A percentile compares a stretch with the other conserved stretches of the same genome.
phyloP scores from a whole-genome alignment of 2,888 invertebrate genomes.

The Diploptera punctata region DNA sequence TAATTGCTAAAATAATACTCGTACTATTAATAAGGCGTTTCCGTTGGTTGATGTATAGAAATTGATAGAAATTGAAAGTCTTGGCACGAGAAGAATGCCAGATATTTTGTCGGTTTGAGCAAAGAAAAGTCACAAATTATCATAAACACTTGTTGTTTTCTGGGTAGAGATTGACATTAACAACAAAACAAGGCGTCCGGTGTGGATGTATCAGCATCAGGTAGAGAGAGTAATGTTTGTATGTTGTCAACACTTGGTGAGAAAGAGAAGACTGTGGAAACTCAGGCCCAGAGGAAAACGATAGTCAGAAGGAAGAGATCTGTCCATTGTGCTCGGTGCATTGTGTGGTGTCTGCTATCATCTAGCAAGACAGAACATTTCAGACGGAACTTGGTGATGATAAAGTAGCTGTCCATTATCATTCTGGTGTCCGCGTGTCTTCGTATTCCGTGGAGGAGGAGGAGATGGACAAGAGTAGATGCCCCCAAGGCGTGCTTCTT shows the following conservation, averaged over 20 bases:
- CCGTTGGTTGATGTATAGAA: no score
- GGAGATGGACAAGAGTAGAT: not conserved
- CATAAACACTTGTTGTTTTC: conserved; percentile 6
- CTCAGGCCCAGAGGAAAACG: not conserved
- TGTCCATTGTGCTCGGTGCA: not conserved
- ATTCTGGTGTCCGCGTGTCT: not conserved
- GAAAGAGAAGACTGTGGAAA: not conserved
- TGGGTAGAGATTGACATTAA: conserved; percentile 2
- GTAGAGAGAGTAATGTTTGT: conserved; percentile 20
- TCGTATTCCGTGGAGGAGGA: not conserved
- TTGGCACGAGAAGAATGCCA: no score
- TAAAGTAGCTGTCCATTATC: conserved; percentile 31
- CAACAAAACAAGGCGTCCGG: conserved; percentile 19
- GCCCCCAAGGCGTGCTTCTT: conserved; percentile 11
- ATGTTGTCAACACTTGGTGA: conserved; percentile 9
- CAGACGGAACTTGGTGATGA: conserved; percentile 21
- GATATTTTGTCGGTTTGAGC: no score
- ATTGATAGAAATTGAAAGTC: no score
- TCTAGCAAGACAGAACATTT: not conserved
- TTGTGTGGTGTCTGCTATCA: not conserved
- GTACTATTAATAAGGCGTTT: no score
- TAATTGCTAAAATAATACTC: no score
- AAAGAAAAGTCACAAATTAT: no score
- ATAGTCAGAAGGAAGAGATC: conserved; percentile 17
- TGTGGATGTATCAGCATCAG: conserved; percentile 16